These are phyloP conservation scores for Cephalophus harveyi DNA, from an alignment of 2,113 vertebrate genomes.

Conservation along the genomic window DNA sequence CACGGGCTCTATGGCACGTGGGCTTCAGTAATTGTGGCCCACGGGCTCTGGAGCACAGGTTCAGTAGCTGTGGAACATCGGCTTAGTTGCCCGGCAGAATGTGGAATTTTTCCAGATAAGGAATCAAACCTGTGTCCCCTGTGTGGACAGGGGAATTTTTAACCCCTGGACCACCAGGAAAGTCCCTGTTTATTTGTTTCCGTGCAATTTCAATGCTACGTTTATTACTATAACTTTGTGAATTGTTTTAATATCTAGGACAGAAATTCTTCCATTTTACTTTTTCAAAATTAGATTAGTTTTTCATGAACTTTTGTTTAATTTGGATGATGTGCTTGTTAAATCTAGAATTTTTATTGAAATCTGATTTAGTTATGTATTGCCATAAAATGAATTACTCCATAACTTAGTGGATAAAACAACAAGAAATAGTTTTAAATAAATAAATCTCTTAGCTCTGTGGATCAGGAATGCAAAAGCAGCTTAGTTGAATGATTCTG, in stretches of 20 bases:
- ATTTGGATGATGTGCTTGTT: not conserved
- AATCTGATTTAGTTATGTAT: not conserved
- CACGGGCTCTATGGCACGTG: not conserved
- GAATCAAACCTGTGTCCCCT: not conserved
- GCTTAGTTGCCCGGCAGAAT: rapidly evolving
- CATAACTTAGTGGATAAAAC: not conserved
- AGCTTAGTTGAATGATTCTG: not conserved
- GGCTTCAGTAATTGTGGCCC: not conserved
- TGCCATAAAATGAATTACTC: not conserved
- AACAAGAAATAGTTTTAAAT: not conserved
- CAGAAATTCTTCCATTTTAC: not conserved
- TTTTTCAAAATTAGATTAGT: not conserved
- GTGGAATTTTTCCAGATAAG: not conserved
- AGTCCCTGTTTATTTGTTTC: not conserved
- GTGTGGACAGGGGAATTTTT: not conserved
- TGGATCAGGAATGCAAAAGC: not conserved
- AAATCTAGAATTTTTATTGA: not conserved
- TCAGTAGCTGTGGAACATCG: not conserved
- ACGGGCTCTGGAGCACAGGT: not conserved
- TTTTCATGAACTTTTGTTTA: not conserved
- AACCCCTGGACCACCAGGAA: not conserved
- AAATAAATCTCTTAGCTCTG: not conserved
- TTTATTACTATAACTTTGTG: not conserved
- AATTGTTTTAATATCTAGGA: not conserved
- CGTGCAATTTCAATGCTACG: not conserved